Percentiles rank a stretch among this genome's conserved stretches.
Conservation (phyloP, 30 jellyfish, hydroid and myxozoan genomes). For the Hydra vulgaris region DNA sequence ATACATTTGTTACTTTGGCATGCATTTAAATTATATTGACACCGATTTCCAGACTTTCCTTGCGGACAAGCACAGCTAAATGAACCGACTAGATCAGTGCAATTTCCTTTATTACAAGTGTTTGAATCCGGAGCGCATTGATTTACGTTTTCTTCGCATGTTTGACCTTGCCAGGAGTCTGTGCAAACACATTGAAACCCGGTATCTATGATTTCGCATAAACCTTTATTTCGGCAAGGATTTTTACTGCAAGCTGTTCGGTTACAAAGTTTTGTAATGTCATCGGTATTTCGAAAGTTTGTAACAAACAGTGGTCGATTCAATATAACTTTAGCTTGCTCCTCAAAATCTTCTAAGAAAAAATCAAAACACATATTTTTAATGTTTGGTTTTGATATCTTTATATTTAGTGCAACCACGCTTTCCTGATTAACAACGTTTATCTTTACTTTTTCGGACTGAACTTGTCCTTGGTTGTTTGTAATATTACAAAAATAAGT, state of each 20-base stretch:
- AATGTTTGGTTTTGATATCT: conserved; percentile 5
- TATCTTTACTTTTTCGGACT: not conserved
- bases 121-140: conserved; percentile 39
- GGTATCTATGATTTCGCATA: conserved; percentile 46
- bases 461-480: conserved; percentile 1
- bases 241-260: conserved; percentile 68
- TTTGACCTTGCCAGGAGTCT: conserved; percentile 61
- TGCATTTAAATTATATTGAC: conserved; percentile 36
- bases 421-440: conserved; percentile 1
- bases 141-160: conserved; percentile 49
- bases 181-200: conserved; percentile 67
- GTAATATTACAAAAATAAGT: not conserved
- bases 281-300: conserved; percentile 3
- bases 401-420: conserved; percentile 16
- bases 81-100: conserved; percentile 62
- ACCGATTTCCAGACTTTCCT: conserved; percentile 57
- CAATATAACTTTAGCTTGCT: not conserved
- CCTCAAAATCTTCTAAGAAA: conserved; percentile 46
- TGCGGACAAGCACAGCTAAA: conserved; percentile 66
- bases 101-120: conserved; percentile 31
- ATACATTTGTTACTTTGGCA: conserved; percentile 56
- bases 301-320: not conserved
- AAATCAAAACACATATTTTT: conserved; percentile 45
- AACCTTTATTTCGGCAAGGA: conserved; percentile 72
- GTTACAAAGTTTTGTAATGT: conserved; percentile 33